Base-by-base conservation (phyloP, 2,797 vertebrate species). In the Xiphophorus birchmanni region DNA sequence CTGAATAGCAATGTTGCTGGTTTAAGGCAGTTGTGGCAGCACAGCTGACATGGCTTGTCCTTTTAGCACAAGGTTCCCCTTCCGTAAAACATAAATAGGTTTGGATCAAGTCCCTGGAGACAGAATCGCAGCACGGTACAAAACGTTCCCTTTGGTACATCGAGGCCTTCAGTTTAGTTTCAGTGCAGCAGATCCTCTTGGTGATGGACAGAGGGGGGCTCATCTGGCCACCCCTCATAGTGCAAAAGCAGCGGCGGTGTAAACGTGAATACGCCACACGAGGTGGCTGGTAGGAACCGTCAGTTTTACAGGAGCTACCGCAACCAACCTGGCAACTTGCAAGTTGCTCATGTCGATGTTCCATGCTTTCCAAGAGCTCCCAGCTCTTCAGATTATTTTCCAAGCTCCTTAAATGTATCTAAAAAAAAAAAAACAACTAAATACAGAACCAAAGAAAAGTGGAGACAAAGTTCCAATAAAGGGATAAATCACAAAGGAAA, bases 1-100 rank as follows among this genome's bases (percentile, higher is more conserved):
- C n/a, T 83, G 63, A 40, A 47, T 26, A 48, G 73, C 60, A 76
- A 67, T 26, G 48, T 76, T 48, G 78, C 47, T 32, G 73, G 35
- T 40, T 54, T 0, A 44, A 78, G 6, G 80, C 56, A 47, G 44
- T 8, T 56, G 77, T 81, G 48, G 32, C 29, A 32, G 35, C 58
- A 63, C 60, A 63, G 32, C 5, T 63, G 32, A 35, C 60, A 63
- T 35, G 60, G 60, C 60, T 63, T 18, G 29, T 63, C 58, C 23
- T 32, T 60, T 63, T 17, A 63, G 60, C 60, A 63, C 60, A 18
- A 35, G 29, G 32, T 37, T 63, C 7, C 44, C 65, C 18, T 56
- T 23, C 15, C 18, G 0, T 35, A 63, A 63, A 35, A 63, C 32
- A 63, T 18, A 35, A 63, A 35, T 17, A 35, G 18, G 15, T 35